These are phyloP conservation scores for Campaea margaritaria DNA, from an alignment of 2,888 invertebrate species.

Conservation along the genomic window DNA sequence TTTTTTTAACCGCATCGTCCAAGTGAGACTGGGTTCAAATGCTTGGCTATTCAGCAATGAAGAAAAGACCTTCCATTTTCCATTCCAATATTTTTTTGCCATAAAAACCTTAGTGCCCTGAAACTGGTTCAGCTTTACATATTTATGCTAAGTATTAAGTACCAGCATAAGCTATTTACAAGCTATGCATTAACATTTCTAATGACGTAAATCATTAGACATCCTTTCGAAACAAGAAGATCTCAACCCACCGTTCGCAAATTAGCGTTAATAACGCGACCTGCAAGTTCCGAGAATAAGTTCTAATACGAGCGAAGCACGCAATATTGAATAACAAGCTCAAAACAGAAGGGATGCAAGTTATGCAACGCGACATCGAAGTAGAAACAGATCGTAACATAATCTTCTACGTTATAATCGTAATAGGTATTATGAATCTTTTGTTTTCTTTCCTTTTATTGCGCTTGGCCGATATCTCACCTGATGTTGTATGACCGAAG, in stretches of 20 bases:
- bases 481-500: no score
- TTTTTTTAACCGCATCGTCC: no score
- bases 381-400: constrained; percentile 24
- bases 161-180: background rate
- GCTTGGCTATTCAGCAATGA: no score
- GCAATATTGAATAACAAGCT: constrained; percentile 50
- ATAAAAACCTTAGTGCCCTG: no score
- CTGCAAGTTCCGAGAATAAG: constrained; percentile 38
- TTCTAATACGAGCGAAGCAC: constrained; percentile 48
- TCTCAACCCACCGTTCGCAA: constrained; percentile 34
- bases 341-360: constrained; percentile 42
- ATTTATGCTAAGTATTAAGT: constrained; percentile 1
- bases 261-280: constrained; percentile 44
- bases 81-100: no score
- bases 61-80: no score
- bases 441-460: no score
- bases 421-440: no score
- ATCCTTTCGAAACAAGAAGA: constrained; percentile 30
- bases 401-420: background rate
- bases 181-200: constrained; percentile 11
- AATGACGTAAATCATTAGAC: constrained; percentile 32
- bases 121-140: background rate
- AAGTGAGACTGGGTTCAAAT: no score
- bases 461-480: no score
- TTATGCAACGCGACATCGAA: constrained; percentile 37